Percentiles rank a stretch among this genome's conserved stretches.
These are phyloP conservation scores for Mercenaria mercenaria DNA, from an alignment of 1,140 invertebrate species.

Conservation along the genomic window DNA sequence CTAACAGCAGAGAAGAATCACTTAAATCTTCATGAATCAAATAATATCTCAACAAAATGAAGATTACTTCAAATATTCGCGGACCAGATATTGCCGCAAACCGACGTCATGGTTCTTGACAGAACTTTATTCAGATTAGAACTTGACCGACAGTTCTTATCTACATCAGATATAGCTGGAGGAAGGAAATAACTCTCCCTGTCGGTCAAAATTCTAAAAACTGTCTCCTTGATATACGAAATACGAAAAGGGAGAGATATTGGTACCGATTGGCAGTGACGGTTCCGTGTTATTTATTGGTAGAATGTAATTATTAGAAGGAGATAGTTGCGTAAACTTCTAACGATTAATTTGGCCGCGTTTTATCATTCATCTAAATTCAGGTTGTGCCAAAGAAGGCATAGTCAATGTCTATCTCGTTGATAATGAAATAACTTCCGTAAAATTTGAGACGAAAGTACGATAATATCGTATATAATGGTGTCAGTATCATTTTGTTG, in stretches of 20 bases:
- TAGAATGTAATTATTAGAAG: background rate
- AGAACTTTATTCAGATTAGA: constrained; percentile 35
- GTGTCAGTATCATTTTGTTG: constrained; percentile 4
- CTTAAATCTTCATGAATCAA: too few species aligned
- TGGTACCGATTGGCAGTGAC: background rate
- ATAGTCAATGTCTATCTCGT: background rate
- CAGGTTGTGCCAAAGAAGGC: background rate
- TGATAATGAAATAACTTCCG: too few species aligned
- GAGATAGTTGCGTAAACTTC: constrained; percentile 23
- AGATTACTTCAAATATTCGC: background rate
- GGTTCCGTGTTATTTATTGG: constrained; percentile 6
- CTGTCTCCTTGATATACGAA: constrained; percentile 18
- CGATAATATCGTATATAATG: background rate
- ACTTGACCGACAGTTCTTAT: constrained; percentile 45
- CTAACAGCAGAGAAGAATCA: too few species aligned
- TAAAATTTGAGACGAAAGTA: constrained; percentile 33
- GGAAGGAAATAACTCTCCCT: constrained; percentile 19
- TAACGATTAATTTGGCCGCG: constrained; percentile 39
- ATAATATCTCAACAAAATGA: too few species aligned
- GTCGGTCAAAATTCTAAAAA: constrained; percentile 36
- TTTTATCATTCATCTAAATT: constrained; percentile 18
- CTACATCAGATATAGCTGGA: background rate
- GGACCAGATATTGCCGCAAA: background rate
- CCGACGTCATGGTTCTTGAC: background rate
- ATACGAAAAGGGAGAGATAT: constrained; percentile 20